Conservation (phyloP, 2,888 invertebrate genomes). For the Aleiodes leptofemur region DNA sequence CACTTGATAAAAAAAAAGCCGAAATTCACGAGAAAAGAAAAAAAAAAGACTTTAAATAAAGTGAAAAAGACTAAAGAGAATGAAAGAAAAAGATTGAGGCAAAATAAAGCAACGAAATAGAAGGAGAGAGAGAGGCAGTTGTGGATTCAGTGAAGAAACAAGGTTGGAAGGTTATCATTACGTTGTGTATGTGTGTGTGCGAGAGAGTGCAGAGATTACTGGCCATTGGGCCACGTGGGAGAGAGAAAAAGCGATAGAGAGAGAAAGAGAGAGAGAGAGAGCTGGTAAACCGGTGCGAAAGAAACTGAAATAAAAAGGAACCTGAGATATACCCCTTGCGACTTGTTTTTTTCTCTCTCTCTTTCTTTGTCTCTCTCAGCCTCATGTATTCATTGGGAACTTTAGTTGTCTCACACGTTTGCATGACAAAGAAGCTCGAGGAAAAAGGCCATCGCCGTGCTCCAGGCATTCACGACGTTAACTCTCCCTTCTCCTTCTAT, state of each 20-base stretch:
- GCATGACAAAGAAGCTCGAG: constrained; percentile 59
- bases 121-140: constrained; percentile 3
- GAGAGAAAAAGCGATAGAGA: constrained; percentile 29
- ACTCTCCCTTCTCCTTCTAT: neutral
- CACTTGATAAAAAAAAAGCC: constrained; percentile 27
- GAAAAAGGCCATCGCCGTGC: constrained; percentile 58
- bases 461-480: constrained; percentile 31
- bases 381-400: constrained; percentile 41
- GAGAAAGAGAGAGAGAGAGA: constrained; percentile 35
- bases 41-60: neutral
- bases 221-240: constrained; percentile 19
- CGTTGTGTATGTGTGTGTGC: constrained; percentile 55
- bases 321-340: constrained; percentile 56
- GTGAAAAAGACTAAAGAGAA: neutral
- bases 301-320: constrained; percentile 49
- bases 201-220: constrained; percentile 49
- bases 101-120: neutral
- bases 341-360: constrained; percentile 54
- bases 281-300: constrained; percentile 58
- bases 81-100: neutral
- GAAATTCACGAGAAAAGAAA: neutral
- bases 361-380: constrained; percentile 49
- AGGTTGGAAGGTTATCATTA: constrained; percentile 66
- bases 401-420: constrained; percentile 43
- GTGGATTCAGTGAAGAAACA: constrained; percentile 61